Evolutionary conservation across 2,888 invertebrate genomes (phyloP), one percentile per base, ranked within the genome.

Genomic region (Plebejus argus): DNA sequence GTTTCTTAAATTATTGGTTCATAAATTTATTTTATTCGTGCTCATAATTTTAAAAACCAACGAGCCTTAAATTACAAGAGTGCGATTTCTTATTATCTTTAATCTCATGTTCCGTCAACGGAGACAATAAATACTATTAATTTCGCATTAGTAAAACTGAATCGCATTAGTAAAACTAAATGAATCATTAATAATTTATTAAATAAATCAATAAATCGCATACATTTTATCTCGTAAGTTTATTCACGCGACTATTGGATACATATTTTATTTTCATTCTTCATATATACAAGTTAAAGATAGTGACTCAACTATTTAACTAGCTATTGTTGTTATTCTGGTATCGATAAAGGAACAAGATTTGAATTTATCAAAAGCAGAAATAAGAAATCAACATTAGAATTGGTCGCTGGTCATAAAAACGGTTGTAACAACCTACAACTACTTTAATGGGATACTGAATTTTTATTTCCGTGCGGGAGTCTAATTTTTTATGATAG

Each of bases 401-500:
- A 18, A 66, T 28, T 66, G 15, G 66, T 28, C 15, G 28, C 18
- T 6, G 33, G 33, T 66, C 66, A 28, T 66, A 33, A 66, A 66
- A 66, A 28, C 66, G 66, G 66, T 66, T 66, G 18, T 66, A 66
- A 33, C 66, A 28, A 28, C 66, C 66, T 66, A 66, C 66, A 66
- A 28, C 66, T 66, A 33, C 66, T 66, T 66, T 66, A 66, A 66
- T 66, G 33, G 28, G 18, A 28, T 28, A 66, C 1, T 66, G 66
- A 66, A 66, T 20, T 66, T 66, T 33, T 66, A 66, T 66, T 33
- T 66, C 66, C 28, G 15, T 33, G 18, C 33, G 66, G 33, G 33
- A 66, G 66, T 66, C 23, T 12, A 7, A 28, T 4, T 28, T 15
- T 66, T 61, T 28, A 12, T 5, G 12, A 3, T 28, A 15, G 23